Base-by-base conservation (phyloP, 2,797 vertebrate genomes). In the Scomberomorus guttatus region DNA sequence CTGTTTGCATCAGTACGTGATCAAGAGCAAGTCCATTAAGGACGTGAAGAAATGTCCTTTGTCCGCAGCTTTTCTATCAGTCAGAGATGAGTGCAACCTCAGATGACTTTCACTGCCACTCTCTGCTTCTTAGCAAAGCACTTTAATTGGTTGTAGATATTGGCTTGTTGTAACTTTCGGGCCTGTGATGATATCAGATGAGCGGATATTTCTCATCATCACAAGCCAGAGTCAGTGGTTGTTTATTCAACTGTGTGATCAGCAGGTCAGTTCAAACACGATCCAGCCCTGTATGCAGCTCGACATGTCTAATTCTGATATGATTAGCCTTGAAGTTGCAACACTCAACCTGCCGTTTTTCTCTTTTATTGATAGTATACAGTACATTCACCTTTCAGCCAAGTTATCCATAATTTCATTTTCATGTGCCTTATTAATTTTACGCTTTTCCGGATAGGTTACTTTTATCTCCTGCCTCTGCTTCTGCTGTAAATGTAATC, bases 241-340 rank as follows among this genome's bases (percentile, higher is more conserved):
- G 80, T 88, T 88, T 86, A 79, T 75, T 79, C 71, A 80, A 44
- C 83, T 84, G 84, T 86, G 79, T 79, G 68, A 89, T 87, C 72
- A 71, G 65, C 64, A 42, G 72, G 83, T 85, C 74, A 72, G 44
- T 68, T 82, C 66, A 61, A 72, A 87, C 73, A 85, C 25, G 57
- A 63, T 77, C 44, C 20, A n/a, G 27, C 55, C 66, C 57, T 66
- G 60, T 52, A 51, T 71, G 76, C 42, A 37, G 59, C 34, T 51
- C 71, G 56, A n/a, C 62, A 57, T 42, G 25, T 71, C 64, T 65
- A 39, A 59, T 58, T 76, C 67, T 74, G 62, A 79, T 71, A 55
- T 78, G 59, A 87, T 90, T 70, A 86, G n/a, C 50, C 65, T n/a
- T 65, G 5, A 74, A 37, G 29, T 81, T 37, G 72, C 27, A 70